A percentile compares a stretch with the other conserved stretches of the same genome.
These are phyloP conservation scores for Pyralis farinalis DNA, from an alignment of 2,888 invertebrate genomes.

Conservation along the genomic window DNA sequence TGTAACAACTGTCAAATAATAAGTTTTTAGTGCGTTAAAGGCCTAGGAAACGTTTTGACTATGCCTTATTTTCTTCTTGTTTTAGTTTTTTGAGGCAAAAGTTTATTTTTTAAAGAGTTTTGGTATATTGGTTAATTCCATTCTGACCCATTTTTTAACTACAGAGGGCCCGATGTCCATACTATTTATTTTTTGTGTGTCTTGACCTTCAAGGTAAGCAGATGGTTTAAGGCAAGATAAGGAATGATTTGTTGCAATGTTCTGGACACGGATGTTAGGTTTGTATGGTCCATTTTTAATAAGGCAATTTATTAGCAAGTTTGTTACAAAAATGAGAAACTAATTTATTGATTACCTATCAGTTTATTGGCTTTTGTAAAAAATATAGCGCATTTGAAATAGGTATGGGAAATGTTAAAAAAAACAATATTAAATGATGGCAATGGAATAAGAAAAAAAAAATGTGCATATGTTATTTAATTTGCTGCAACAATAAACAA, in stretches of 20 bases:
- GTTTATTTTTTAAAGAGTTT: too few relatives aligned
- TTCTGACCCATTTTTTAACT: too few relatives aligned
- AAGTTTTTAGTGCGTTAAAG: not conserved
- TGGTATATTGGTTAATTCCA: too few relatives aligned
- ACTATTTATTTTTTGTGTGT: not conserved
- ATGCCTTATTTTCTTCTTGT: not conserved
- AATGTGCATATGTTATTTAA: too few relatives aligned
- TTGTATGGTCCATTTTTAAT: not conserved
- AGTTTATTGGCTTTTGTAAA: too few relatives aligned
- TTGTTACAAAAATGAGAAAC: not conserved
- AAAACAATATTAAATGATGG: too few relatives aligned
- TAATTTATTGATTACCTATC: not conserved
- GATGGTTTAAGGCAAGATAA: not conserved
- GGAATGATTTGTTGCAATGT: not conserved
- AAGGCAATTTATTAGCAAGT: not conserved
- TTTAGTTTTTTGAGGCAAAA: too few relatives aligned
- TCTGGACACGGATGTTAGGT: not conserved
- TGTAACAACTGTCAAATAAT: not conserved
- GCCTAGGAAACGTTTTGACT: not conserved
- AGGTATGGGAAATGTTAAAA: too few relatives aligned
- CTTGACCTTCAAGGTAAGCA: not conserved
- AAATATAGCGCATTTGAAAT: too few relatives aligned
- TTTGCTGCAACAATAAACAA: too few relatives aligned
- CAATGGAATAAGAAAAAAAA: too few relatives aligned
- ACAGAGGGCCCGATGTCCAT: too few relatives aligned